phyloP scores from a whole-genome alignment of 2,113 vertebrate species.

The Perca flavescens region DNA sequence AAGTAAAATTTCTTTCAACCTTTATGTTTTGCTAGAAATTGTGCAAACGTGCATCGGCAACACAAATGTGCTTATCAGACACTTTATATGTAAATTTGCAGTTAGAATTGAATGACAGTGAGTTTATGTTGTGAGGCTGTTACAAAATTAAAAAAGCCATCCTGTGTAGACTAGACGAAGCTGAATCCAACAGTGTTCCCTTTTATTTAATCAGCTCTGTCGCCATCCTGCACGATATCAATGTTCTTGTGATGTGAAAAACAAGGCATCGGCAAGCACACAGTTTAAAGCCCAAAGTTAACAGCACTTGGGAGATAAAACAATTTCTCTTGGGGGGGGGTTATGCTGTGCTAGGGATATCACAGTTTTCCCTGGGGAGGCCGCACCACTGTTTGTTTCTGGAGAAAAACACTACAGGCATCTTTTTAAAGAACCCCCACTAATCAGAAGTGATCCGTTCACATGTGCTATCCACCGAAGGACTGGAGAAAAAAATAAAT shows the following conservation, averaged over 20 bases:
- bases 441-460: constrained; percentile 81
- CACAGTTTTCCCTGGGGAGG: constrained; percentile 72
- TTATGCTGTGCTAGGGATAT: constrained; percentile 65
- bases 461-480: constrained; percentile 65
- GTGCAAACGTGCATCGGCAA: constrained; percentile 56
- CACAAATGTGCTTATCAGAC: constrained; percentile 80
- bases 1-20: constrained; percentile 57
- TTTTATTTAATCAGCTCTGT: constrained; percentile 31
- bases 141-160: constrained; percentile 70
- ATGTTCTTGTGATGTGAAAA: constrained; percentile 56
- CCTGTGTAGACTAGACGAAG: constrained; percentile 62
- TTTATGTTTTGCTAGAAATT: constrained; percentile 71
- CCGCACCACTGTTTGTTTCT: constrained; percentile 80
- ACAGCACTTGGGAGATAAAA: constrained; percentile 75
- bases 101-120: constrained; percentile 71
- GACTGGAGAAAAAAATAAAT: constrained; percentile 18
- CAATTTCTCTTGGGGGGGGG: constrained; percentile 66
- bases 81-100: constrained; percentile 84
- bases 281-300: constrained; percentile 73
- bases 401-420: constrained; percentile 68
- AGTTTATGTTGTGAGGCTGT: constrained; percentile 69
- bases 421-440: constrained; percentile 66
- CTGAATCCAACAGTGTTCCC: constrained; percentile 31
- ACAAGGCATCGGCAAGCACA: constrained; percentile 54
- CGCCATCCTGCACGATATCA: constrained; percentile 39